phyloP scores from a whole-genome alignment of 2,113 vertebrate species.

The Ochotona curzoniae region DNA sequence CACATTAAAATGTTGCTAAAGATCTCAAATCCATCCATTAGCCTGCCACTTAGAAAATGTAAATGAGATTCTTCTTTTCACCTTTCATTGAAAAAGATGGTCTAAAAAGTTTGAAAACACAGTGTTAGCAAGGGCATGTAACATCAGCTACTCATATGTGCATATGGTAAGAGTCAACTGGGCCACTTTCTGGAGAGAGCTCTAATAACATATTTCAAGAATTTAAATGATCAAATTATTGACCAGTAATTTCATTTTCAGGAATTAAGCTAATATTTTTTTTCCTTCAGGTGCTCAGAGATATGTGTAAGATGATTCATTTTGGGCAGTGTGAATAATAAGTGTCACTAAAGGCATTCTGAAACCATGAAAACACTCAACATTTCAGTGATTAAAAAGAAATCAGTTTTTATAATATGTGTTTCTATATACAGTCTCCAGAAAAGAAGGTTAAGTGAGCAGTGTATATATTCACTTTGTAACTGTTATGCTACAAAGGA shows the following conservation, averaged over 20 bases:
- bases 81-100: conserved; percentile 1
- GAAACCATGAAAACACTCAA: background rate
- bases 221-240: background rate
- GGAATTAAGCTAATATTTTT: background rate
- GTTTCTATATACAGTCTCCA: background rate
- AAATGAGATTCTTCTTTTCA: conserved; percentile 5
- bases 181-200: background rate
- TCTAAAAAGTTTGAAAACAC: background rate
- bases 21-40: background rate
- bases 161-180: background rate
- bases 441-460: background rate
- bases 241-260: background rate
- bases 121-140: background rate
- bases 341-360: background rate
- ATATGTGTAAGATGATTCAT: background rate
- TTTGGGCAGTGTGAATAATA: background rate
- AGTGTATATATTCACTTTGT: background rate
- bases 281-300: background rate
- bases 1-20: conserved; percentile 35
- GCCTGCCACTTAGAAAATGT: background rate
- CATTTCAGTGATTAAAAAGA: background rate
- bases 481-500: background rate
- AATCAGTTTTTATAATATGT: background rate
- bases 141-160: background rate
- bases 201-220: conserved; percentile 9